Evolutionary conservation across 2,797 vertebrate genomes (phyloP), one percentile per base, ranked within the genome.

Genomic region (Urophycis tenuis): DNA sequence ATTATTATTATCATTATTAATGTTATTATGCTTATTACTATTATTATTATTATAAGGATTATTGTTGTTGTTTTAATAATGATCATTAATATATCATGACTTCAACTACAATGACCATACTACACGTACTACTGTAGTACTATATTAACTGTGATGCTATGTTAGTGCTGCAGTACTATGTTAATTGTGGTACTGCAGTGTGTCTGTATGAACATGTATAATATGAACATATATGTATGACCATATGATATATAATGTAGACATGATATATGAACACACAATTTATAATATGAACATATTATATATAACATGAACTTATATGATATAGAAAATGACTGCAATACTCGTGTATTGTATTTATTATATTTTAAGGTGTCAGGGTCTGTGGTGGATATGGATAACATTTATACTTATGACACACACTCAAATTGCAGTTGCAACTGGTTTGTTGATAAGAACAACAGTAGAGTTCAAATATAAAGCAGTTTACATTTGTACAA

Each of bases 401-500:
- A 67, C 60, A 67, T 67, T 30, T 67, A 67, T 12, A 67, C 29
- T 67, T 11, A 67, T 29, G 60, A 67, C 60, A 67, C 60, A 67
- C 10, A 9, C 78, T 79, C 74, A 77, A 35, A 77, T 33, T 75
- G 60, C 74, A 83, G 75, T 87, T 78, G 88, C 81, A 89, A 79
- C 79, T 80, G 70, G 83, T 88, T 86, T 82, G 88, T 81, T 39
- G 74, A 74, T 74, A 79, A 73, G 53, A 77, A 75, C 81, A 81
- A 83, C 77, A 80, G 75, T 85, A 83, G 79, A 84, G 80, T 90
- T 88, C 82, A 92, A 92, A 88, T 91, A 92, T 90, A 91, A 74
- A 87, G 83, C 77, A 75, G 60, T 67, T 67, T 67, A 81, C 86
- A 83, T 84, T 84, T 85, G 75, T 92, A 92, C 84, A 92, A 92